Evolutionary conservation across 2,113 vertebrate genomes (phyloP), one percentile per base, ranked within the genome.

Genomic region (Cyprinus carpio): DNA sequence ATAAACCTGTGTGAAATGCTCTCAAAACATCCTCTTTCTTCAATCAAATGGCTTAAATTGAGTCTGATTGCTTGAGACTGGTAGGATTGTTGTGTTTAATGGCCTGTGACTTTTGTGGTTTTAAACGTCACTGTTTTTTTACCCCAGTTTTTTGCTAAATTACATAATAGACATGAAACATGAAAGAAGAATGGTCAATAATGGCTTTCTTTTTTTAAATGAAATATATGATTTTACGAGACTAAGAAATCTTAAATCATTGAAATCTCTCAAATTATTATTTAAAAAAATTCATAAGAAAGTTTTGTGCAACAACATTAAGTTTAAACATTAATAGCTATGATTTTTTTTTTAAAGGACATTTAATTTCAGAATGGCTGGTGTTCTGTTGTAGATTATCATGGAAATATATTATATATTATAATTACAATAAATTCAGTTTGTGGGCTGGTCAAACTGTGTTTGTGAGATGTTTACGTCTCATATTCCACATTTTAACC

Each of bases 1-100:
- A 72, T 31, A 67, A 69, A 76, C 34, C 43, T 29, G 15, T 43
- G 46, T 25, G 74, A 60, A 13, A 58, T 51, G 25, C 34, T 86
- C 64, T 46, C 58, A 81, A 75, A 65, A 64, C 18, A 49, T 56
- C 7, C 13, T 27, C 80, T n/a, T 67, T n/a, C n/a, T n/a, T n/a
- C n/a, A n/a, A n/a, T n/a, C n/a, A n/a, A n/a, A 12, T 29, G 13
- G 7, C 3, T 56, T 56, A 58, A 43, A 74, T n/a, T 43, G 43
- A 69, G 2, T 40, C 74, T 54, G 74, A 54, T 54, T 29, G 25
- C 46, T 76, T 54, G 15, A 29, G 74, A 54, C 46, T 54, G 29
- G 6, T 77, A n/a, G 18, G 51, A 58, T 23, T 56, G 4, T 40
- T 40, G 29, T 40, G 54, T 1, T 2, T 58, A 23, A 49, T 29